Base-by-base conservation (phyloP, 2,888 invertebrate species). In the Thereva nobilitata region DNA sequence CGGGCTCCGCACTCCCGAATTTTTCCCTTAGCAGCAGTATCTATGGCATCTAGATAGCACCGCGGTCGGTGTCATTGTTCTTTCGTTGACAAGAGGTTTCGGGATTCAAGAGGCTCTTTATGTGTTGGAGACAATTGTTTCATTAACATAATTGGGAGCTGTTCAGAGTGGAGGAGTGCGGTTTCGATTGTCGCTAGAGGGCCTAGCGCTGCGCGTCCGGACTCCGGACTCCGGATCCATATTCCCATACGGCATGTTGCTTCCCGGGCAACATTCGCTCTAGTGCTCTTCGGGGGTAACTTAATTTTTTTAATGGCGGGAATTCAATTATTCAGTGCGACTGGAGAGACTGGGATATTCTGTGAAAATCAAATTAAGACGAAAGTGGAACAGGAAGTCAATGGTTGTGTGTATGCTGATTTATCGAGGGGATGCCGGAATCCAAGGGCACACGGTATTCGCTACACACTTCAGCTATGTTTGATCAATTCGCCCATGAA, bases 91-190 rank as follows among this genome's bases (percentile, higher is more conserved):
- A 45, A 54, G 69, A 70, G 69, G 70, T 64, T 70, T 70, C 70
- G 68, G 66, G 71, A 72, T 70, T 72, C 72, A 71, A 72, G 71
- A 71, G 69, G 68, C 70, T 71, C 72, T 72, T 72, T 69, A 71
- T 70, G 70, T 68, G 70, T 70, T 64, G 67, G 61, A 72, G 73
- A 72, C 72, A 72, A 73, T 73, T 73, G 72, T 73, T 73, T 73
- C 73, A 73, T 73, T 73, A 72, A 72, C 73, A 73, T 73, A 73
- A 73, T 73, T 73, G 73, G 70, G 70, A 70, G n/a, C 42, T 52
- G 4, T 52, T 52, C 9, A 52, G 52, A 47, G 23, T 12, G 3
- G 4, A 12, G 12, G 8, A 12, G 47, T 47, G 47, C 10, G 4
- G 47, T 12, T n/a, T 12, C 44, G 52, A 52, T 42, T n/a, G 37